Conservation (phyloP, 2,888 invertebrate genomes). For the Netelia melanura region DNA sequence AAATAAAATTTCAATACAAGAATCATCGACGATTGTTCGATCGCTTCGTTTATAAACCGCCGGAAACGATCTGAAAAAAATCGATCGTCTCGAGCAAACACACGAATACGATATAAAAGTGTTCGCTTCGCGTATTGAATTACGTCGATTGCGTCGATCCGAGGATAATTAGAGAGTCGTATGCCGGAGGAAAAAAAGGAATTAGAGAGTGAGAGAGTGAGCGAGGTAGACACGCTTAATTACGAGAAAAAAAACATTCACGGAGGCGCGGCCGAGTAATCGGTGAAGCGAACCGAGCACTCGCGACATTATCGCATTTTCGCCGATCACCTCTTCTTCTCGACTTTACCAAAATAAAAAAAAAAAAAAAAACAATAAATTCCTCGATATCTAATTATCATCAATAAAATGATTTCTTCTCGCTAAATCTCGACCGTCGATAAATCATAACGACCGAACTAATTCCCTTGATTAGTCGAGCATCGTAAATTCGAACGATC, state of each 20-base stretch:
- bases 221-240: slow-evolving; percentile 52
- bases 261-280: slow-evolving; percentile 61
- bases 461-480: slow-evolving; percentile 37
- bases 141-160: slow-evolving; percentile 31
- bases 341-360: too few relatives aligned
- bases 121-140: slow-evolving; percentile 2
- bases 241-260: slow-evolving; percentile 64
- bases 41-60: background rate
- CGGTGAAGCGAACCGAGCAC: slow-evolving; percentile 28
- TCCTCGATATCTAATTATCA: background rate
- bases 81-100: slow-evolving; percentile 19
- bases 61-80: slow-evolving; percentile 15
- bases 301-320: slow-evolving; percentile 54
- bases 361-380: too few relatives aligned
- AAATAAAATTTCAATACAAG: too few relatives aligned
- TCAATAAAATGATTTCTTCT: background rate
- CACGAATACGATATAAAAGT: slow-evolving; percentile 9
- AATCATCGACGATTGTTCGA: too few relatives aligned
- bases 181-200: slow-evolving; percentile 21
- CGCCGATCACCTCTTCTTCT: too few relatives aligned
- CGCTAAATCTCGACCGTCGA: background rate
- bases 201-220: slow-evolving; percentile 30
- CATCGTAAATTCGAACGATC: slow-evolving; percentile 41
- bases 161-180: slow-evolving; percentile 42
- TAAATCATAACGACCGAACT: background rate